Evolutionary conservation across 1,140 invertebrate species (phyloP).

Genomic region (Achroia grisella): DNA sequence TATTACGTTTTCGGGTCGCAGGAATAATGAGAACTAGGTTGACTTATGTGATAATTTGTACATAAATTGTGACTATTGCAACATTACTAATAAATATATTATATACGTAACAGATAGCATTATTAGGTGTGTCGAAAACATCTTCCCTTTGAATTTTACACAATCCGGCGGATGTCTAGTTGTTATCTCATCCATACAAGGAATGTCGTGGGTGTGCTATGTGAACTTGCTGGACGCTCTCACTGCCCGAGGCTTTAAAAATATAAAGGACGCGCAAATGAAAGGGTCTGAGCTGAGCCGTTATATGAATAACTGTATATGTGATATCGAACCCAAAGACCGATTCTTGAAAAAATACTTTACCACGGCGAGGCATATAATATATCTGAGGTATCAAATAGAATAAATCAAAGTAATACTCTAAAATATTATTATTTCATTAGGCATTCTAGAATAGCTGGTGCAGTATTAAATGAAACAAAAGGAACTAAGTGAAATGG

Average conservation of each 20-base stretch:
- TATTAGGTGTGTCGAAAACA: constrained; percentile 1
- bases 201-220: constrained; percentile 39
- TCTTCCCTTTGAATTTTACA: constrained; percentile 18
- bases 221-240: constrained; percentile 27
- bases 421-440: not conserved
- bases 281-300: not conserved
- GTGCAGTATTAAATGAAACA: constrained; percentile 19
- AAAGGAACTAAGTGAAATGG: constrained; percentile 52
- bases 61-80: no score
- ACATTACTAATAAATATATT: no score
- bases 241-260: constrained; percentile 7
- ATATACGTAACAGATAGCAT: no score
- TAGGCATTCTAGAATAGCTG: no score
- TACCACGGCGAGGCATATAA: no score
- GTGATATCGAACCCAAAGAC: no score
- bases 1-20: no score
- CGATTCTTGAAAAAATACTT: no score
- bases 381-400: not conserved
- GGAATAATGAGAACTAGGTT: no score
- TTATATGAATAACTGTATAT: constrained; percentile 5
- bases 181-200: constrained; percentile 45
- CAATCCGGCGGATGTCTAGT: constrained; percentile 47
- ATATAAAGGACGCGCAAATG: constrained; percentile 6
- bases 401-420: not conserved
- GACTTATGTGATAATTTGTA: no score